These are phyloP conservation scores for Tachina fera DNA, from an alignment of 2,888 invertebrate species.

Conservation along the genomic window DNA sequence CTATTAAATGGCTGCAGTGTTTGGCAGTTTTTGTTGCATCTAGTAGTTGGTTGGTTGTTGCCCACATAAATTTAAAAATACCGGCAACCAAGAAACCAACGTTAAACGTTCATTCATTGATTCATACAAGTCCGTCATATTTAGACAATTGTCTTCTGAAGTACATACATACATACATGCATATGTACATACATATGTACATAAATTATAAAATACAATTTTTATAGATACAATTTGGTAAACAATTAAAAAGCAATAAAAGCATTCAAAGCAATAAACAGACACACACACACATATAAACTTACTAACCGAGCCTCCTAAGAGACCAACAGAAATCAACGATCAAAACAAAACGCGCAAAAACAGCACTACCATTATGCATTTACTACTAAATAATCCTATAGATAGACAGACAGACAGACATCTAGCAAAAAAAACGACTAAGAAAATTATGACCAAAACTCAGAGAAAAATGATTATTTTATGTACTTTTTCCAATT, in stretches of 20 bases:
- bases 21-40: slow-evolving; percentile 45
- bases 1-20: slow-evolving; percentile 10
- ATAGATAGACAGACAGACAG: slow-evolving; percentile 19
- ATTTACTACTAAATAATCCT: slow-evolving; percentile 48
- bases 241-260: slow-evolving; percentile 65
- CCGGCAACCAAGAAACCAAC: slow-evolving; percentile 16
- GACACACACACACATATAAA: slow-evolving; percentile 7
- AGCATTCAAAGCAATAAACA: slow-evolving; percentile 5
- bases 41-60: slow-evolving; percentile 48
- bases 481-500: slow-evolving; percentile 27
- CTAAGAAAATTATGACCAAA: slow-evolving; percentile 40
- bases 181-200: too few relatives aligned
- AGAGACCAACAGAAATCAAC: slow-evolving; percentile 50
- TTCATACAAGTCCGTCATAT: slow-evolving; percentile 34
- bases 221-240: slow-evolving; percentile 55
- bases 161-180: background rate
- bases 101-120: slow-evolving; percentile 17
- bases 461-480: slow-evolving; percentile 52
- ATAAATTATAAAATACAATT: slow-evolving; percentile 46
- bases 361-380: slow-evolving; percentile 50
- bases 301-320: slow-evolving; percentile 5
- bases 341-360: slow-evolving; percentile 71
- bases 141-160: slow-evolving; percentile 23
- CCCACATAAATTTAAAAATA: slow-evolving; percentile 31
- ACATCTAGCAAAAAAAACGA: slow-evolving; percentile 39